Evolutionary conservation across 92 coral and sea anemone genomes (phyloP).

Genomic region (Pocillopora meandrina): DNA sequence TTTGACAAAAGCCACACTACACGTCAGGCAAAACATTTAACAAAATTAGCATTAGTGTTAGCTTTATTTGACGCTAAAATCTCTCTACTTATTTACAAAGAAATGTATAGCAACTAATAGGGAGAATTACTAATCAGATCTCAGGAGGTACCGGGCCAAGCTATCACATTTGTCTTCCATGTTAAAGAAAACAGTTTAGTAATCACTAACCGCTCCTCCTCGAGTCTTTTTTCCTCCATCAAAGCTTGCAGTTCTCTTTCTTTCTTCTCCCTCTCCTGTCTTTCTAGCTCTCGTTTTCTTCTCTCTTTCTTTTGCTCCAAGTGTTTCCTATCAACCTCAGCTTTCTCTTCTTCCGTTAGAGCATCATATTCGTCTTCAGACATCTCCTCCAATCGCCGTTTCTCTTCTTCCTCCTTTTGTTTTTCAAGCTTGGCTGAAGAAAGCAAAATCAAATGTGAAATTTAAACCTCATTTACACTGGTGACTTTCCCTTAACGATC

Average conservation of each 20-base stretch:
- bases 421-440: constrained; percentile 73
- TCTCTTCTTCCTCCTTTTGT: constrained; percentile 86
- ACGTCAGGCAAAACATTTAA: too few relatives aligned
- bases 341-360: constrained; percentile 93
- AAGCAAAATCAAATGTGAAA: background rate
- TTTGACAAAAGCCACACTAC: too few relatives aligned
- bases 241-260: constrained; percentile 88
- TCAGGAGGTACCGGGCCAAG: too few relatives aligned
- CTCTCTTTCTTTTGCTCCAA: constrained; percentile 96
- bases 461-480: background rate
- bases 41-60: too few relatives aligned
- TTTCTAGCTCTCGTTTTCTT: constrained; percentile 87
- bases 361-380: constrained; percentile 99
- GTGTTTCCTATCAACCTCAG: constrained; percentile 93
- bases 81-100: too few relatives aligned
- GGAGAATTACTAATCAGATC: too few relatives aligned
- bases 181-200: background rate
- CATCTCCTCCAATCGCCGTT: constrained; percentile 97
- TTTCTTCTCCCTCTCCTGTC: constrained; percentile 85
- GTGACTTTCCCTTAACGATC: too few relatives aligned
- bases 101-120: too few relatives aligned
- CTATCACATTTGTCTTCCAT: too few relatives aligned
- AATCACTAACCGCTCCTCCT: constrained; percentile 88
- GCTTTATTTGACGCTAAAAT: too few relatives aligned
- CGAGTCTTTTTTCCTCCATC: constrained; percentile 90